Percentiles rank a stretch among this genome's conserved stretches.
These are phyloP conservation scores for Neomorphus geoffroyi DNA, from an alignment of 2,797 vertebrate genomes.

Conservation along the genomic window DNA sequence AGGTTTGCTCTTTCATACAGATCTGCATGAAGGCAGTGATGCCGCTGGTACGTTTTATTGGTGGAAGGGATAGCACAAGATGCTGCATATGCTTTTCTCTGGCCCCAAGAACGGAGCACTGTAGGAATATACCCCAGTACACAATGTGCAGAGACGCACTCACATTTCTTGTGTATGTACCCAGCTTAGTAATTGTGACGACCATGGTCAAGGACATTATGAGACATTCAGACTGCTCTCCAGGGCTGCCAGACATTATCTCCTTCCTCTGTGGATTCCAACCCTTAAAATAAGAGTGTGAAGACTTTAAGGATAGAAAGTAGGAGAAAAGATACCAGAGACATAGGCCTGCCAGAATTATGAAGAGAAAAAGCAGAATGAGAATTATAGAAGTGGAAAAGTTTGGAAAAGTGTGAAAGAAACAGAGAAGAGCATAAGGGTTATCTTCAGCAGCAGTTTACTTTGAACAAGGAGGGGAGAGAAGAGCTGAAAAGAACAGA, in stretches of 20 bases:
- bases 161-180: not conserved
- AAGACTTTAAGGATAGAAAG: not conserved
- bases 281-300: not conserved
- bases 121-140: too few relatives aligned
- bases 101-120: not conserved
- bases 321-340: not conserved
- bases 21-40: not conserved
- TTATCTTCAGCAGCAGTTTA: not conserved
- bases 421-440: not conserved
- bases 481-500: not conserved
- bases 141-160: accelerated
- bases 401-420: not conserved
- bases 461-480: not conserved
- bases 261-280: not conserved
- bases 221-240: not conserved
- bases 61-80: accelerated
- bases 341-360: not conserved
- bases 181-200: not conserved
- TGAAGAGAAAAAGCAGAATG: not conserved
- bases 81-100: not conserved
- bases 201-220: not conserved
- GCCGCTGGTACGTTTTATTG: not conserved
- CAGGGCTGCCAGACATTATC: not conserved
- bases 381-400: not conserved
- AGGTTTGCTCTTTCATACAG: not conserved